Base-by-base conservation (phyloP, 2,888 invertebrate genomes). In the Ectropis crepuscularia region DNA sequence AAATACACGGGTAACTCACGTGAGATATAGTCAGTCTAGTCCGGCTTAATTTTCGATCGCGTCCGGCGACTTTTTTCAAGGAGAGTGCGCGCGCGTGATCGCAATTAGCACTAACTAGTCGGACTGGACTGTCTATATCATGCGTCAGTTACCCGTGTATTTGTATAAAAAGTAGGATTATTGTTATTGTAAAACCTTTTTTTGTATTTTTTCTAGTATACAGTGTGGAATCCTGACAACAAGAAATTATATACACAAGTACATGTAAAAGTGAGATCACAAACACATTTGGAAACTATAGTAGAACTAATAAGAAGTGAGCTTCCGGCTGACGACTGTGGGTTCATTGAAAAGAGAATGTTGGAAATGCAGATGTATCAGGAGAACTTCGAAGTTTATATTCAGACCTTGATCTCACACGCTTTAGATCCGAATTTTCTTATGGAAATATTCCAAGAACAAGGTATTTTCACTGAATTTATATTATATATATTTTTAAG, bases 351-450 rank as follows among this genome's bases (percentile, higher is more conserved):
- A 70, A 95, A 95, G 78, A 94, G 95, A 61, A 96, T 97, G 95
- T 94, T 96, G 75, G 96, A 96, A 70, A 95, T 95, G 59, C 94
- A 96, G 74, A 94, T 95, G 76, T 96, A 96, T 88, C 96, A 97
- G 79, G 97, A 97, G 79, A 96, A 96, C 83, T 98, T 98, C 83
- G 97, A 97, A 93, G 97, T 98, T 47, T 98, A 97, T 79, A 96
- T 98, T 83, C 98, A 98, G 85, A 97, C 97, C 5, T 94, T 98
- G 78, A 97, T 98, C 79, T 98, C 98, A 4, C 98, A 98, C 85
- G 97, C 97, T 6, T 89, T 98, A 70, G 98, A 98, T 88, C 96
- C 97, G 5, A 97, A 97, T 89, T 98, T 98, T 82, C 94, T 98
- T 12, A 96, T 95, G 54, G 98, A 98, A 93, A 98, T 98, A 81